Evolutionary conservation across 2,113 vertebrate genomes (phyloP), one percentile per base, ranked within the genome.

Genomic region (Glaucomys volans): DNA sequence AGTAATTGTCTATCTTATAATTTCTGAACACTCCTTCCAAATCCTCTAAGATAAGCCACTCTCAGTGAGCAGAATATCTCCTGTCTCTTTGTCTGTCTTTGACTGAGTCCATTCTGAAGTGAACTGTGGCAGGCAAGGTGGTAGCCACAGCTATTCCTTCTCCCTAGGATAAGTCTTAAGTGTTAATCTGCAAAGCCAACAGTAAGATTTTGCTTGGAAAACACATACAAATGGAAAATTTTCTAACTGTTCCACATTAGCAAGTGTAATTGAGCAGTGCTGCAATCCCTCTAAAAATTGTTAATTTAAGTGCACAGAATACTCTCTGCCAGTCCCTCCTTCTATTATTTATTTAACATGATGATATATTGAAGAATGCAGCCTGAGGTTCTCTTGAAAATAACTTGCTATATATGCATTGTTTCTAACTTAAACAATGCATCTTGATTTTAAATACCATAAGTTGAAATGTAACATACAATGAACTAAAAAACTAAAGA

Each of bases 211-310:
- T 18, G 26, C 84, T 89, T 85, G 32, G 67, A 76, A 95, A 83
- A 90, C n/a, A 87, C 82, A 81, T 28, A 57, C 35, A 97, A 89
- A 93, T 86, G 69, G 54, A 69, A 92, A 89, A 87, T 66, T 42
- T 71, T 42, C 84, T 94, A 81, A 85, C 35, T 90, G 66, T 74
- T 88, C 64, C 77, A 69, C n/a, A 69, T 42, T 18, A 92, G 72
- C 81, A 77, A 71, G 12, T 85, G 0, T 62, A 85, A 79, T 75
- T 40, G 35, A 64, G 30, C 93, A 87, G 22, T 40, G 50, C 59
- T 37, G 10, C 77, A 77, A 71, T 54, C 40, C 69, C 86, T 83
- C 81, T 88, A 82, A 75, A 85, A 92, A 67, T 74, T 71, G 32
- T 81, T n/a, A 66, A 18, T 52, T 28, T 84, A 30, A 84, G 50